A percentile compares a stretch with the other conserved stretches of the same genome.
Conservation (phyloP, 2,888 invertebrate genomes). For the Lepidochitona cinerea region DNA sequence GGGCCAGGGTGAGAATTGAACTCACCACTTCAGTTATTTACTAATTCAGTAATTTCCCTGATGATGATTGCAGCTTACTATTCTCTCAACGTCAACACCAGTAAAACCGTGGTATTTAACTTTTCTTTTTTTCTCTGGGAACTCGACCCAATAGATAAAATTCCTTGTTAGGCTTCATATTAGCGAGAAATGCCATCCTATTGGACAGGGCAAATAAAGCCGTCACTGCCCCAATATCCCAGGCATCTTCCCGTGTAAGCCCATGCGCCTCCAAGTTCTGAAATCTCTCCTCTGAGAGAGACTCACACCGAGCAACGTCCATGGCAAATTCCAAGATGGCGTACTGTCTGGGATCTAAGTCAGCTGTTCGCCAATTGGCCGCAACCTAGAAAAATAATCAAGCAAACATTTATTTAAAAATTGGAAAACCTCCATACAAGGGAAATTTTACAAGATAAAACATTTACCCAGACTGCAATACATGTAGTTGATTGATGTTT, state of each 20-base stretch:
- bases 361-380: constrained; percentile 52
- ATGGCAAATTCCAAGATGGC: constrained; percentile 59
- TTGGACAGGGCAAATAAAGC: constrained; percentile 62
- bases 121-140: not conserved
- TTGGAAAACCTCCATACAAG: too few species aligned
- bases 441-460: too few species aligned
- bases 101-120: too few species aligned
- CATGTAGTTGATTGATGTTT: too few species aligned
- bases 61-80: too few species aligned
- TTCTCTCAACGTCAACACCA: too few species aligned
- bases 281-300: constrained; percentile 42
- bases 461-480: too few species aligned
- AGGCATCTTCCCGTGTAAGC: constrained; percentile 54
- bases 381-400: constrained; percentile 44
- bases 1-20: too few species aligned
- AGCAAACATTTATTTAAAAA: too few species aligned
- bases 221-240: constrained; percentile 61
- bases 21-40: too few species aligned
- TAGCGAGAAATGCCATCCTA: constrained; percentile 54
- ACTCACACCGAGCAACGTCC: constrained; percentile 46
- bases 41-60: too few species aligned
- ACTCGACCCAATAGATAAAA: constrained; percentile 57
- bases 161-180: constrained; percentile 57
- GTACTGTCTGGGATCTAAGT: constrained; percentile 49
- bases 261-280: constrained; percentile 46